phyloP scores from a whole-genome alignment of 2,113 vertebrate genomes.

The Agelaius phoeniceus region DNA sequence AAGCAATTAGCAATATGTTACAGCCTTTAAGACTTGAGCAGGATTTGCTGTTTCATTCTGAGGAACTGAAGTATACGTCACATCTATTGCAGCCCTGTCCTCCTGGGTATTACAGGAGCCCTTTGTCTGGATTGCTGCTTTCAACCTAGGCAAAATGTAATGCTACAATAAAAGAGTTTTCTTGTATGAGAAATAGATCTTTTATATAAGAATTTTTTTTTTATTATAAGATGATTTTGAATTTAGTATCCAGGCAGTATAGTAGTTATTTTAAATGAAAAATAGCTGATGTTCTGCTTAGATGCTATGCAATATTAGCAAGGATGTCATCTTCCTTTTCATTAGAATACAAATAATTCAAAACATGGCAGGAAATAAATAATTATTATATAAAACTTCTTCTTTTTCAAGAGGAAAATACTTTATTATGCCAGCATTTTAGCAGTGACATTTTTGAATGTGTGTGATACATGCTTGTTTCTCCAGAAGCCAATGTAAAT shows the following conservation, averaged over 20 bases:
- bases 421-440: not conserved
- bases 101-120: not conserved
- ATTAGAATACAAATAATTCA: not conserved
- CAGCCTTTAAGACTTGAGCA: not conserved
- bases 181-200: not conserved
- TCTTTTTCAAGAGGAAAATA: not conserved
- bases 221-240: not conserved
- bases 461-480: not conserved
- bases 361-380: not conserved
- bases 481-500: not conserved
- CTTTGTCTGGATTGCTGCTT: not conserved
- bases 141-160: not conserved
- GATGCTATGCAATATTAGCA: not conserved
- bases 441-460: not conserved
- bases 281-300: not conserved
- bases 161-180: not conserved
- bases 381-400: not conserved
- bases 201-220: not conserved
- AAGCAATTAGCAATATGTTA: not conserved
- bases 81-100: not conserved
- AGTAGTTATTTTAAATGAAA: not conserved
- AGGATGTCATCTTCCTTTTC: not conserved
- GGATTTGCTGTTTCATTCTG: not conserved
- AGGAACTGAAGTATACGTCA: fast-evolving
- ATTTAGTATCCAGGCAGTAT: not conserved